Percentiles rank a stretch among this genome's conserved stretches.
These are phyloP conservation scores for Microtus montanus DNA, from an alignment of 2,113 vertebrate genomes.

Conservation along the genomic window DNA sequence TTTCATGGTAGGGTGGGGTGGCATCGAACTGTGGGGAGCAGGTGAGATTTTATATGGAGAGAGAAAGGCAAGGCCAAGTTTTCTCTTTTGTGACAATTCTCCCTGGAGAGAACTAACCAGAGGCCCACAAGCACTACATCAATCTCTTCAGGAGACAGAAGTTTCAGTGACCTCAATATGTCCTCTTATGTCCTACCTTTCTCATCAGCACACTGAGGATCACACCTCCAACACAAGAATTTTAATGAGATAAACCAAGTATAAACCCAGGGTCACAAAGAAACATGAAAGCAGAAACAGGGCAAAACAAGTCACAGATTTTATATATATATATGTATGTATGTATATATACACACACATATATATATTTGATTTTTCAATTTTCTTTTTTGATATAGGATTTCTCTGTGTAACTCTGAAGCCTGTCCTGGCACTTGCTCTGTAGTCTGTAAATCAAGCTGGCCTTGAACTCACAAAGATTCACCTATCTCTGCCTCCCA, in stretches of 20 bases:
- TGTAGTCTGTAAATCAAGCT: too few species aligned
- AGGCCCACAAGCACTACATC: neutral
- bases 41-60: neutral
- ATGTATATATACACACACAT: too few species aligned
- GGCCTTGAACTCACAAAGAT: too few species aligned
- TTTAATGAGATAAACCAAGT: neutral
- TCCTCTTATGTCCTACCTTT: neutral
- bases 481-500: too few species aligned
- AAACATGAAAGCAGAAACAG: neutral
- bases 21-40: neutral
- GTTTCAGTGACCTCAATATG: neutral
- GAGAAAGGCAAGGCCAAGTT: too few species aligned
- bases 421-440: too few species aligned
- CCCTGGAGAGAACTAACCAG: neutral
- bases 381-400: too few species aligned
- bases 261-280: neutral
- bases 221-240: neutral
- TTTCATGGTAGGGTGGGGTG: too few species aligned
- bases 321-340: too few species aligned
- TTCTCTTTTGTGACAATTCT: too few species aligned
- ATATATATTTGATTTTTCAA: too few species aligned
- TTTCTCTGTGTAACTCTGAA: too few species aligned
- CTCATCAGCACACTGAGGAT: neutral
- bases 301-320: constrained; percentile 7
- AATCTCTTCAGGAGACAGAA: neutral